Conservation (phyloP, 2,797 vertebrate species). For the Ctenopoma kingsleyae region DNA sequence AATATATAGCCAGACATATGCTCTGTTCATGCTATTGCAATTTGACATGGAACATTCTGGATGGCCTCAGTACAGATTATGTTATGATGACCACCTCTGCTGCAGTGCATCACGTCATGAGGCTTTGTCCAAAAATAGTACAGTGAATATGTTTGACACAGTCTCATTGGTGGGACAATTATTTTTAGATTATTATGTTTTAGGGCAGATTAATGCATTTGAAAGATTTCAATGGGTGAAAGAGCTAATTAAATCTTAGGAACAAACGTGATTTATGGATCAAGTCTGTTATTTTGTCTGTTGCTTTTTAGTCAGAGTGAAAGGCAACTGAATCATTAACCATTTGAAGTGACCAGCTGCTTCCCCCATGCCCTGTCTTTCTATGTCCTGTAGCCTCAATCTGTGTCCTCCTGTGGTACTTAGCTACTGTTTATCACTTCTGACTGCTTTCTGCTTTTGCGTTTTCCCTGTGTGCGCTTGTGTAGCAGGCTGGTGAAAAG, state of each 20-base stretch:
- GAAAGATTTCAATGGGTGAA: conserved; percentile 27
- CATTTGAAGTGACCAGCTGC: conserved; percentile 65
- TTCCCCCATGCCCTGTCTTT: conserved; percentile 43
- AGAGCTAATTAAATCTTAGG: conserved; percentile 52
- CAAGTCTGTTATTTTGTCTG: conserved; percentile 49
- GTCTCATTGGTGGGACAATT: conserved; percentile 31
- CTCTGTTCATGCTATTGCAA: conserved; percentile 26
- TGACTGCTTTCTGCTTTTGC: conserved; percentile 45
- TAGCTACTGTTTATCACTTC: conserved; percentile 53
- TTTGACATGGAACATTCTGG: conserved; percentile 41
- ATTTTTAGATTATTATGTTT: conserved; percentile 63
- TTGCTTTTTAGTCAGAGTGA: conserved; percentile 36
- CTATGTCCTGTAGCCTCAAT: conserved; percentile 41
- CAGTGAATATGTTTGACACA: conserved; percentile 39
- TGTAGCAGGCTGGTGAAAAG: conserved; percentile 52
- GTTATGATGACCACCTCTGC: conserved; percentile 50
- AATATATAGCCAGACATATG: conserved; percentile 15
- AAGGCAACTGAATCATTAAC: conserved; percentile 49
- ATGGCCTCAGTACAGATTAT: conserved; percentile 51
- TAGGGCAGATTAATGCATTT: conserved; percentile 60
- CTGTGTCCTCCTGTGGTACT: conserved; percentile 63
- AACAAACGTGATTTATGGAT: conserved; percentile 53
- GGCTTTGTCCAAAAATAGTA: conserved; percentile 57
- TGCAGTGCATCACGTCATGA: conserved; percentile 39
- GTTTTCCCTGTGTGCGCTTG: conserved; percentile 28